phyloP scores from a whole-genome alignment of 2,888 invertebrate species.

The Venustoraphidia nigricollis region DNA sequence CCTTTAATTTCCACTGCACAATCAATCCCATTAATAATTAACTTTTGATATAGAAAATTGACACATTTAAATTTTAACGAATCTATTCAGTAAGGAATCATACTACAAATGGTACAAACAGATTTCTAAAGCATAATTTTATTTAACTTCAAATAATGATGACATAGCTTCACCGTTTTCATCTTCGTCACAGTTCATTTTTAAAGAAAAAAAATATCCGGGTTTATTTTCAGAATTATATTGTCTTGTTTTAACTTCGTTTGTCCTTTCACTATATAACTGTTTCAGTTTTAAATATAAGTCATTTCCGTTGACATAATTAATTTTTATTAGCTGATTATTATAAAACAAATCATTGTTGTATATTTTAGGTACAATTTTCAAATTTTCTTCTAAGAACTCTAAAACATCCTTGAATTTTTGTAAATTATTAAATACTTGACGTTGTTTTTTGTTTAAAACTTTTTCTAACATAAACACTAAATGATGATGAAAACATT shows the following conservation, averaged over 20 bases:
- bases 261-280: neutral
- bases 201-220: neutral
- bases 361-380: conserved; percentile 26
- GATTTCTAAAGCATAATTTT: no score
- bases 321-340: conserved; percentile 13
- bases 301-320: conserved; percentile 16
- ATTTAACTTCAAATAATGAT: no score
- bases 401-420: conserved; percentile 50
- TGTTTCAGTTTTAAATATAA: neutral
- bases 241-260: neutral
- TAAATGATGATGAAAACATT: conserved; percentile 88
- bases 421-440: conserved; percentile 62
- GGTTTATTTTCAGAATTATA: neutral
- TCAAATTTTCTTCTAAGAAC: conserved; percentile 47
- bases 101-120: no score
- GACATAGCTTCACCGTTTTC: no score
- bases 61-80: no score
- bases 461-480: conserved; percentile 87
- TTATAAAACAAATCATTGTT: conserved; percentile 16
- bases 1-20: no score
- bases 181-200: neutral
- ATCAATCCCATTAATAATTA: no score
- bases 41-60: no score
- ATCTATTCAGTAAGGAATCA: no score
- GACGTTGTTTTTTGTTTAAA: conserved; percentile 53